Conservation (phyloP, 1,140 invertebrate species). For the Tetramorium simillimum region DNA sequence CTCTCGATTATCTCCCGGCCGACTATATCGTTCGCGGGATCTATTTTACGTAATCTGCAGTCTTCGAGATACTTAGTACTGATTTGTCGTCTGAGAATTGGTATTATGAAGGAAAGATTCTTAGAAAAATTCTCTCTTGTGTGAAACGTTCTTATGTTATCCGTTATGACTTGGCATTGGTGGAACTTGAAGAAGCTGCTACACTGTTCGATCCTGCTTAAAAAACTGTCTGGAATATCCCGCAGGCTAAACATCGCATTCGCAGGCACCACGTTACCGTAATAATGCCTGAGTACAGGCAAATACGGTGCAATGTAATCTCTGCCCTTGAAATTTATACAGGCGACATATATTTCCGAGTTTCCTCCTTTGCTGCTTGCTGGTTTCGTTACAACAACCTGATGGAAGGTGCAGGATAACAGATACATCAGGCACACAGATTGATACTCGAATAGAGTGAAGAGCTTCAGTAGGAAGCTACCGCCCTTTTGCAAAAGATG, state of each 20-base stretch:
- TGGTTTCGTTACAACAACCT: conserved; percentile 94
- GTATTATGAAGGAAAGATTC: conserved; percentile 5
- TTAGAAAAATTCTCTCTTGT: conserved; percentile 17
- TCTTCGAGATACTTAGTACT: conserved; percentile 71
- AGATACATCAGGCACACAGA: conserved; percentile 93
- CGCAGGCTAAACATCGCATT: conserved; percentile 87
- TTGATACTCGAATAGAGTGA: conserved; percentile 95
- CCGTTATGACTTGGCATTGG: conserved; percentile 88
- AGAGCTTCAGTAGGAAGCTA: conserved; percentile 95
- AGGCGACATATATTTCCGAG: conserved; percentile 96
- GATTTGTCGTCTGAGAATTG: conserved; percentile 67
- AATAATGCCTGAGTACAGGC: conserved; percentile 84
- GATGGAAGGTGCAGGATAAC: conserved; percentile 90
- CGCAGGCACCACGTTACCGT: conserved; percentile 77
- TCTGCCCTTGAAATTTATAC: conserved; percentile 88
- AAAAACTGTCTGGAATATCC: conserved; percentile 88
- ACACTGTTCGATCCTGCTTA: conserved; percentile 89
- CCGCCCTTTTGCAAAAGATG: conserved; percentile 90
- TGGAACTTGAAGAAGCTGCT: conserved; percentile 88
- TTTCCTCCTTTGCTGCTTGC: conserved; percentile 97
- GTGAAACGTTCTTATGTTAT: conserved; percentile 87
- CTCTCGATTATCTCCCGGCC: conserved; percentile 64
- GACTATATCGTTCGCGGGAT: conserved; percentile 66
- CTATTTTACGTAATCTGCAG: conserved; percentile 72
- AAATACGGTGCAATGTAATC: conserved; percentile 83